Evolutionary conservation across 2,888 invertebrate genomes (phyloP).

Genomic region (Lagria hirta): DNA sequence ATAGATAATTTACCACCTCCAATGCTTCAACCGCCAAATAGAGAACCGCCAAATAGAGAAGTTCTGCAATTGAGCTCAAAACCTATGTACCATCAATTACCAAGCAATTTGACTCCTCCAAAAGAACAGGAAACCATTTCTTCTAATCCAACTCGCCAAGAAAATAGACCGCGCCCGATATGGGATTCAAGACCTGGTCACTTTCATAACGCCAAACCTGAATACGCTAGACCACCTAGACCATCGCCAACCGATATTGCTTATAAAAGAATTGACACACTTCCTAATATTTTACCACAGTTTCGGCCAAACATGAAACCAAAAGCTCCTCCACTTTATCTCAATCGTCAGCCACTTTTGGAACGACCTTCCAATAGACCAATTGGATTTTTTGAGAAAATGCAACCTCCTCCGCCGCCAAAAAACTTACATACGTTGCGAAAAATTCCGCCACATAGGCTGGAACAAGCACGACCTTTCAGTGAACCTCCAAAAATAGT

Average conservation of each 20-base stretch:
- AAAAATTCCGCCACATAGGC: slow-evolving; percentile 54
- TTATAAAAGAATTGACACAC: slow-evolving; percentile 50
- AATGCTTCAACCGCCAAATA: slow-evolving; percentile 12
- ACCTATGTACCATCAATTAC: slow-evolving; percentile 54
- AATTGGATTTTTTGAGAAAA: slow-evolving; percentile 52
- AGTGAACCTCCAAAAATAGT: slow-evolving; percentile 36
- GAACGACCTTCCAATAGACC: slow-evolving; percentile 53
- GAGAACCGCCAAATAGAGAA: slow-evolving; percentile 40
- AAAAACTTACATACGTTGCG: slow-evolving; percentile 54
- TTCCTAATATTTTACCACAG: slow-evolving; percentile 72
- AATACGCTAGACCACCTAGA: slow-evolving; percentile 51
- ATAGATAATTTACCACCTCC: slow-evolving; percentile 30
- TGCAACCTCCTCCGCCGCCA: slow-evolving; percentile 51
- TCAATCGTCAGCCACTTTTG: slow-evolving; percentile 50
- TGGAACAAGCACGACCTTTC: slow-evolving; percentile 20
- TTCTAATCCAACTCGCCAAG: slow-evolving; percentile 34
- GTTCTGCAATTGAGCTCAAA: slow-evolving; percentile 50
- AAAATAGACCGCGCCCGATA: slow-evolving; percentile 52
- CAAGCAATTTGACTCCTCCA: slow-evolving; percentile 55
- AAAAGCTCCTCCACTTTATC: slow-evolving; percentile 34
- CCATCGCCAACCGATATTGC: slow-evolving; percentile 45
- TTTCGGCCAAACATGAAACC: slow-evolving; percentile 68
- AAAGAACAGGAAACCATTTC: slow-evolving; percentile 43
- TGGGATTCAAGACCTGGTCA: slow-evolving; percentile 56
- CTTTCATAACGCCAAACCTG: slow-evolving; percentile 52